A percentile compares a stretch with the other conserved stretches of the same genome.
phyloP scores from a whole-genome alignment of 2,888 invertebrate species.

The Pemphredon lugubris region DNA sequence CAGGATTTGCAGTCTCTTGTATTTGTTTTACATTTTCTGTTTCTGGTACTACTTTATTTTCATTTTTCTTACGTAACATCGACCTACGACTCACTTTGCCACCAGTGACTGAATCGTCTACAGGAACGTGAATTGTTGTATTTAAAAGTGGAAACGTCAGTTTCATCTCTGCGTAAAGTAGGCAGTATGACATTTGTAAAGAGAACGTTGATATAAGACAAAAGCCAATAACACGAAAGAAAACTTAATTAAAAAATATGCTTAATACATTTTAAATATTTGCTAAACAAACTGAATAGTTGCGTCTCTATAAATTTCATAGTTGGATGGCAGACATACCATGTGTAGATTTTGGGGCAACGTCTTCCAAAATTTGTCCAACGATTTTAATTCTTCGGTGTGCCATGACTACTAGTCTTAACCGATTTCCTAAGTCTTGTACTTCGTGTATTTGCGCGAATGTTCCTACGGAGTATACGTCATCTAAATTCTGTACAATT shows the following conservation, averaged over 20 bases:
- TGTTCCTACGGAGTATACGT: conserved; percentile 94
- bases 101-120: conserved; percentile 87
- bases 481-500: conserved; percentile 90
- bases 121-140: conserved; percentile 90
- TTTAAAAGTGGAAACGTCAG: conserved; percentile 92
- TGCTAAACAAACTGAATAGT: no score
- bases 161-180: conserved; percentile 85
- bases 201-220: conserved; percentile 16
- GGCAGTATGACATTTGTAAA: conserved; percentile 28
- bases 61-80: conserved; percentile 68
- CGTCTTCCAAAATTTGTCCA: conserved; percentile 89
- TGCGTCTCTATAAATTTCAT: no score
- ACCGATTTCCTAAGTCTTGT: conserved; percentile 95
- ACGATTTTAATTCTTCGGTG: conserved; percentile 93
- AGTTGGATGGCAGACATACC: no score
- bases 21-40: conserved; percentile 58
- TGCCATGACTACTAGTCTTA: conserved; percentile 96
- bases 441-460: conserved; percentile 99
- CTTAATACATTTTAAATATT: conserved; percentile 2
- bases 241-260: not conserved
- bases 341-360: conserved; percentile 83
- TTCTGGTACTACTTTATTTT: conserved; percentile 49
- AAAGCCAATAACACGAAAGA: not conserved
- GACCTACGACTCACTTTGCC: conserved; percentile 74
- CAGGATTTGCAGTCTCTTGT: conserved; percentile 54